A percentile compares a stretch with the other conserved stretches of the same genome.
Evolutionary conservation across 37 sponge, comb jelly and placozoan genomes (phyloP).

Genomic region (Lycopodina hypogea): DNA sequence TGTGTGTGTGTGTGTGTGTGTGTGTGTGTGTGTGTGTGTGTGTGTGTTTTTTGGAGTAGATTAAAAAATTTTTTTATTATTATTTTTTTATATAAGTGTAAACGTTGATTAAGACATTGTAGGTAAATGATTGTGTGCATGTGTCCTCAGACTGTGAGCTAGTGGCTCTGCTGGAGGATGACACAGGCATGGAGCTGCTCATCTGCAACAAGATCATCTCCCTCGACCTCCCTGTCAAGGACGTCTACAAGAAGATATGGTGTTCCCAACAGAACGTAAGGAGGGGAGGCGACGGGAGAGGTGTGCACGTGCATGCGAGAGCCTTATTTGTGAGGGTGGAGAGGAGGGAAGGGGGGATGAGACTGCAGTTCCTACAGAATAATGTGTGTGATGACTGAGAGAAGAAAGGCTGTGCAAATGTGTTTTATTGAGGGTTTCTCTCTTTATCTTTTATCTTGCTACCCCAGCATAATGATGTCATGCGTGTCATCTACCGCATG

Average conservation of each 20-base stretch:
- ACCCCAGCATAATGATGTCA: constrained; percentile 51
- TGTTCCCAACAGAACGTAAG: constrained; percentile 64
- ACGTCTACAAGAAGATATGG: constrained; percentile 96
- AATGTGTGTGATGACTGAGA: background rate
- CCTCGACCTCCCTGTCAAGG: constrained; percentile 90
- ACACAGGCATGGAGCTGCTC: constrained; percentile 90
- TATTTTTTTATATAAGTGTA: no score
- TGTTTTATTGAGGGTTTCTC: no score
- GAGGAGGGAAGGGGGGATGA: background rate
- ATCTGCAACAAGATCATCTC: constrained; percentile 92
- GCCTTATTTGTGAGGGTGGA: background rate
- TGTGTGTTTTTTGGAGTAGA: no score
- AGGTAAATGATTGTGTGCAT: no score
- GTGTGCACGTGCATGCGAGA: background rate
- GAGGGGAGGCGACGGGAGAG: background rate
- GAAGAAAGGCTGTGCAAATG: no score
- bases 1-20: no score
- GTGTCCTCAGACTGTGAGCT: constrained; percentile 94
- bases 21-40: no score
- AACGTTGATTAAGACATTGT: no score
- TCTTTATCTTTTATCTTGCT: no score
- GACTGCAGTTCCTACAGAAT: background rate
- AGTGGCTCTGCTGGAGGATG: constrained; percentile 93
- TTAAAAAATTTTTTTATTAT: no score
- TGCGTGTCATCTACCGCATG: constrained; percentile 92